Percentiles rank a stretch among this genome's conserved stretches.
These are phyloP conservation scores for Cranoglanis bouderius DNA, from an alignment of 2,113 vertebrate genomes.

Conservation along the genomic window DNA sequence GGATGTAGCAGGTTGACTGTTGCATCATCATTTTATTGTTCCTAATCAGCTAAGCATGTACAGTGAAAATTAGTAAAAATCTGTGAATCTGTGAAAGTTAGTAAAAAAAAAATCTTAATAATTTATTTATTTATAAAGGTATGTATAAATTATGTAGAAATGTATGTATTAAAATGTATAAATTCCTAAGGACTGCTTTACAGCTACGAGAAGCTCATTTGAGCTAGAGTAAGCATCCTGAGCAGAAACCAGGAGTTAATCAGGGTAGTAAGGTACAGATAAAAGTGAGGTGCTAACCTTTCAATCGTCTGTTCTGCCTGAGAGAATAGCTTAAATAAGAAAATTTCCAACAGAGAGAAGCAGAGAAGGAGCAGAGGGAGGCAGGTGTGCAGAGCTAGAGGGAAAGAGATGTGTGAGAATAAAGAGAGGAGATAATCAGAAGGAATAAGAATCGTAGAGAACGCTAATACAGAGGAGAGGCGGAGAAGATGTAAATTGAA, in stretches of 20 bases:
- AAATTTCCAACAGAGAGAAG: slow-evolving; percentile 14
- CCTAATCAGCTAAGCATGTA: not conserved
- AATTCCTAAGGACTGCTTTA: not conserved
- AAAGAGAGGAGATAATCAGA: not conserved
- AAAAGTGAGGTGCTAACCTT: slow-evolving; percentile 48
- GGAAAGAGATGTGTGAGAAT: not conserved
- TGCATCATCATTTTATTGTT: not conserved
- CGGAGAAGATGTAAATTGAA: slow-evolving; percentile 33
- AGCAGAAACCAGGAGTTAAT: slow-evolving; percentile 32
- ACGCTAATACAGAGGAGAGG: not conserved
- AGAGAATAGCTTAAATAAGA: slow-evolving; percentile 33
- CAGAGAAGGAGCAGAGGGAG: not conserved
- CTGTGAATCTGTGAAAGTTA: not conserved
- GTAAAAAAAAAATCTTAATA: not conserved
- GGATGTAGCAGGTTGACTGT: not conserved
- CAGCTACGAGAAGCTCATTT: not conserved
- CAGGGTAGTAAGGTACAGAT: slow-evolving; percentile 11
- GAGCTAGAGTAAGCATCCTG: slow-evolving; percentile 31
- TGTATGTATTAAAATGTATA: too few relatives aligned
- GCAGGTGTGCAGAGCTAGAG: not conserved
- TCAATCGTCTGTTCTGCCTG: slow-evolving; percentile 32
- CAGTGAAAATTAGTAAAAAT: not conserved
- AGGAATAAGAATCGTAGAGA: not conserved
- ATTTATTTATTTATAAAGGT: too few relatives aligned
- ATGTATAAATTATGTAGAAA: too few relatives aligned